A percentile compares a stretch with the other conserved stretches of the same genome.
These are phyloP conservation scores for Pogonocherus hispidulus DNA, from an alignment of 2,888 invertebrate species.

Conservation along the genomic window DNA sequence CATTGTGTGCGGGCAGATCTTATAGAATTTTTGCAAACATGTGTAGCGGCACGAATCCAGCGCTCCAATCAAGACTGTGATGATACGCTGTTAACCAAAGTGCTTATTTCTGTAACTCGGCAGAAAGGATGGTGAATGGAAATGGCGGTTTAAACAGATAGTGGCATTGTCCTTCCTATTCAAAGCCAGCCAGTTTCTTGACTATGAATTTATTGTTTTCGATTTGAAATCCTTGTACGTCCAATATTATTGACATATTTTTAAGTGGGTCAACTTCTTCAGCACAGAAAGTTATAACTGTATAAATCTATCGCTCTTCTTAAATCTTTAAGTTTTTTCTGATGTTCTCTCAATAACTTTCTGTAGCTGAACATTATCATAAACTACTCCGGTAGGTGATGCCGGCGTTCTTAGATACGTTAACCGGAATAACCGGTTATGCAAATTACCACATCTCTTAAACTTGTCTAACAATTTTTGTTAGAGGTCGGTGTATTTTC, in stretches of 20 bases:
- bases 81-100: conserved; percentile 15
- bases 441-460: neutral
- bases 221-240: conserved; percentile 30
- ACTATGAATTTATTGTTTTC: conserved; percentile 32
- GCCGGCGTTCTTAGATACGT: neutral
- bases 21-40: no score
- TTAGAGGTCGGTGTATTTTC: no score
- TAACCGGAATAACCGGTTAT: neutral
- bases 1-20: no score
- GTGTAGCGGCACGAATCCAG: no score
- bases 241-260: conserved; percentile 25
- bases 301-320: neutral
- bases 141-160: conserved; percentile 31
- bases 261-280: neutral
- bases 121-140: conserved; percentile 5
- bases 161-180: conserved; percentile 13
- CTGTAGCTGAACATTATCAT: neutral
- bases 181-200: conserved; percentile 27
- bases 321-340: no score
- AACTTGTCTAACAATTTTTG: neutral
- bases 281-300: neutral
- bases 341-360: neutral
- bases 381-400: neutral
- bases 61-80: conserved; percentile 26
- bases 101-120: conserved; percentile 10